Evolutionary conservation across 1,140 invertebrate species (phyloP), one percentile per base, ranked within the genome.

Genomic region (Sitophilus oryzae): DNA sequence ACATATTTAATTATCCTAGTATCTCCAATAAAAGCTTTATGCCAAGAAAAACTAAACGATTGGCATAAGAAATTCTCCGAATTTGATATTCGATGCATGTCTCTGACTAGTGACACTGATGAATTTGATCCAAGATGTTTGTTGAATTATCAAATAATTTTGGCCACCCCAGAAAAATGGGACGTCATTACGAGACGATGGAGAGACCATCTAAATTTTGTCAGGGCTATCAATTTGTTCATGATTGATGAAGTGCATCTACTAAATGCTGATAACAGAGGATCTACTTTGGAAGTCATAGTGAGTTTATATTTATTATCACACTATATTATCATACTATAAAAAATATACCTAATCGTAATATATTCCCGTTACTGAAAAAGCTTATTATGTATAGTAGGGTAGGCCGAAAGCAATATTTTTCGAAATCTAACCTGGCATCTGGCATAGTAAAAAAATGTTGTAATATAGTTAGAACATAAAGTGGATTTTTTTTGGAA

Each of bases 111-210:
- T 2, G 88, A 91, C 67, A 80, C 77, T 35, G 80, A 87, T 44
- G 63, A 74, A n/a, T 74, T 82, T 22, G 81, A 87, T 60, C 79
- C 82, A 54, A 71, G 70, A 34, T 70, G 73, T 41, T 55, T 80
- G 35, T 66, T 71, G 43, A 58, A 59, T 60, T 62, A 65, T 40
- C 76, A 77, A 61, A 71, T 91, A 25, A 84, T 91, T 59, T 77
- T 89, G 56, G 89, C 88, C 10, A 92, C 89, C 3, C 88, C 89
- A 6, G 88, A 91, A 71, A 91, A 91, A 74, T 91, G 86, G 86
- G 88, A 91, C 67, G 82, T 82, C 51, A 65, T 90, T 37, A 90
- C 86, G 0, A 74, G 88, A 56, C 77, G 78, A 58, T 89, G 84
- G 83, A 79, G 76, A 60, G 81, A 85, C 57, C 79, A 85, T 60